These are phyloP conservation scores for Phaenicophaeus curvirostris DNA, from an alignment of 2,797 vertebrate species.

Conservation along the genomic window DNA sequence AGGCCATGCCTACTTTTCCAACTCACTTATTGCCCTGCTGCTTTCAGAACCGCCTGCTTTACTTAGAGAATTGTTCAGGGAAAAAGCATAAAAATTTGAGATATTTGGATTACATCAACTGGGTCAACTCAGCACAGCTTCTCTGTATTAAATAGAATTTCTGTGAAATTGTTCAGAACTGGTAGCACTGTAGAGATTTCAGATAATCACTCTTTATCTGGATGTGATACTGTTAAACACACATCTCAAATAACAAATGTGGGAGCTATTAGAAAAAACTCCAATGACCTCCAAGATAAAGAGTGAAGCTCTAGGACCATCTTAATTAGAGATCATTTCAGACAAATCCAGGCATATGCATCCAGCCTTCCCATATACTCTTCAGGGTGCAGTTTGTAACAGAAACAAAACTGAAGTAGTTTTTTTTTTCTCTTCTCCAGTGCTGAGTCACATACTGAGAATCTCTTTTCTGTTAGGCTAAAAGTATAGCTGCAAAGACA, in stretches of 20 bases:
- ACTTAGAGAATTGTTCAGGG: background rate
- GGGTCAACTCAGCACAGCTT: background rate
- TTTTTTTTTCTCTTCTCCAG: background rate
- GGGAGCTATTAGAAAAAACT: background rate
- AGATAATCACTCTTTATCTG: background rate
- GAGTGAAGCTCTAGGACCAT: background rate
- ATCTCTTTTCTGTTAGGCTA: background rate
- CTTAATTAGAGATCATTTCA: background rate
- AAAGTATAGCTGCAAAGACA: background rate
- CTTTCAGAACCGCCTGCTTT: background rate
- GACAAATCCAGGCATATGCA: background rate
- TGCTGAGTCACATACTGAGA: background rate
- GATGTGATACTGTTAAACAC: background rate
- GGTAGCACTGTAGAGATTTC: background rate
- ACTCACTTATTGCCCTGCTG: background rate
- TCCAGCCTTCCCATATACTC: background rate
- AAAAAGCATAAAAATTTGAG: background rate
- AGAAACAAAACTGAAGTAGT: background rate
- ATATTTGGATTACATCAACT: background rate
- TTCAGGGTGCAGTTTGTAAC: background rate
- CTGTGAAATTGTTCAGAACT: background rate
- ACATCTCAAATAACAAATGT: background rate
- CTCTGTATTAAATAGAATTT: background rate
- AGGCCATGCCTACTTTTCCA: background rate
- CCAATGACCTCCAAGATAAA: background rate